Percentiles rank a stretch among this genome's conserved stretches.
Evolutionary conservation across 2,113 vertebrate genomes (phyloP).

Genomic region (Saccopteryx bilineata): DNA sequence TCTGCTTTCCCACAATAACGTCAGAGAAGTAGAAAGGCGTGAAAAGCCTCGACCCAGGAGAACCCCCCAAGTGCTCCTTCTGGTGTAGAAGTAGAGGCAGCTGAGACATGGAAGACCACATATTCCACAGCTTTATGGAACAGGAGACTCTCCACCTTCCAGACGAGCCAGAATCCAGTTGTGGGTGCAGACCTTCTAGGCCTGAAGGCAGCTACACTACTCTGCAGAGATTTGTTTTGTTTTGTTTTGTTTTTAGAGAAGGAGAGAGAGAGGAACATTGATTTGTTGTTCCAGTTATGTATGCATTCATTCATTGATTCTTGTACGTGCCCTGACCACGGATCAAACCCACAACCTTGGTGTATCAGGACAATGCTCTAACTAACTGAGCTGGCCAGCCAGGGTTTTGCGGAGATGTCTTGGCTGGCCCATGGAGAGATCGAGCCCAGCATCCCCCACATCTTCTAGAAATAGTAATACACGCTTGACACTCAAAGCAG

Average conservation of each 20-base stretch:
- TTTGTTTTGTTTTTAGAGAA: no score
- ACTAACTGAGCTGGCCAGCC: no score
- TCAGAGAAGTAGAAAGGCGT: background rate
- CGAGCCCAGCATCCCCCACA: background rate
- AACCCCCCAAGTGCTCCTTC: background rate
- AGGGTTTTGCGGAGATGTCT: no score
- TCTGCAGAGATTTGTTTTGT: background rate
- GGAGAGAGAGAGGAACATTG: no score
- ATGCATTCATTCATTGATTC: no score
- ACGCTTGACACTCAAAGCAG: background rate
- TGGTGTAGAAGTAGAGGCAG: background rate
- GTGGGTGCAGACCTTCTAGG: background rate
- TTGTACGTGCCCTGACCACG: no score
- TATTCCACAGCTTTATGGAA: accelerated
- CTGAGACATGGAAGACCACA: no score
- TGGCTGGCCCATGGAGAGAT: accelerated
- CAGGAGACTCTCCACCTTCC: background rate
- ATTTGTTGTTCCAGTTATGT: no score
- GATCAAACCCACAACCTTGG: no score
- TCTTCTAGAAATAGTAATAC: background rate
- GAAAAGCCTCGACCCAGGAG: background rate
- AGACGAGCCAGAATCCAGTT: background rate
- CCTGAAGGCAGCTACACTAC: background rate
- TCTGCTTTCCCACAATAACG: background rate
- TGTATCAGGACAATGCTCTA: no score